phyloP scores from a whole-genome alignment of 2,797 vertebrate species.

The Mastacembelus armatus region DNA sequence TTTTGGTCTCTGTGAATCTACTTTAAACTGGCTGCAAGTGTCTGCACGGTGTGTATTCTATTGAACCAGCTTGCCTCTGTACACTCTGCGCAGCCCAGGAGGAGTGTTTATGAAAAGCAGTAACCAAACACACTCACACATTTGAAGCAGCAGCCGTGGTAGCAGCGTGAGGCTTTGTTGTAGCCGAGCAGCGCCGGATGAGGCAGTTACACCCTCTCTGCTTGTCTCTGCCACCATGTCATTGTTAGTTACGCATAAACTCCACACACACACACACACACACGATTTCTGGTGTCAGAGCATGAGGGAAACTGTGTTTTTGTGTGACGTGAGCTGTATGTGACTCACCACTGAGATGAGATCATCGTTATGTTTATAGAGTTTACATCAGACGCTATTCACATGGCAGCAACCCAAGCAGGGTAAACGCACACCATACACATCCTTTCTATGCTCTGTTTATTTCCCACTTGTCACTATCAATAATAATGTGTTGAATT shows the following conservation, averaged over 20 bases:
- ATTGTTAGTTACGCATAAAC: constrained; percentile 30
- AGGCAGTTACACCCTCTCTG: constrained; percentile 60
- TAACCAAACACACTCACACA: constrained; percentile 35
- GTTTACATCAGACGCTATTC: constrained; percentile 59
- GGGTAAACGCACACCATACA: constrained; percentile 35
- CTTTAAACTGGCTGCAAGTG: constrained; percentile 22
- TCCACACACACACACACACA: constrained; percentile 13
- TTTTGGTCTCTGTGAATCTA: constrained; percentile 37
- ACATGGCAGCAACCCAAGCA: constrained; percentile 47
- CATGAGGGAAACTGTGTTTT: background rate
- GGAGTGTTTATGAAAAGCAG: constrained; percentile 30
- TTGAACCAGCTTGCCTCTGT: constrained; percentile 31
- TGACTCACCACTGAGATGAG: constrained; percentile 66
- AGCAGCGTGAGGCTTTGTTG: constrained; percentile 55
- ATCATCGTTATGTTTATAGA: constrained; percentile 68
- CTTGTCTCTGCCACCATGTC: constrained; percentile 49
- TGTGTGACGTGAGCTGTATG: constrained; percentile 38
- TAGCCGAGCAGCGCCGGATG: constrained; percentile 42
- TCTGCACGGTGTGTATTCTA: constrained; percentile 15
- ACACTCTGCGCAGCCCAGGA: constrained; percentile 14
- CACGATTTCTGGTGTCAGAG: constrained; percentile 19
- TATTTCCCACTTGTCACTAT: constrained; percentile 5
- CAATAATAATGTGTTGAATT: background rate
- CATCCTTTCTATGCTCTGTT: constrained; percentile 25
- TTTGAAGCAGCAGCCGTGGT: constrained; percentile 43